A percentile compares a stretch with the other conserved stretches of the same genome.
Evolutionary conservation across 1,140 invertebrate species (phyloP).

Genomic region (Caenorhabditis remanei): DNA sequence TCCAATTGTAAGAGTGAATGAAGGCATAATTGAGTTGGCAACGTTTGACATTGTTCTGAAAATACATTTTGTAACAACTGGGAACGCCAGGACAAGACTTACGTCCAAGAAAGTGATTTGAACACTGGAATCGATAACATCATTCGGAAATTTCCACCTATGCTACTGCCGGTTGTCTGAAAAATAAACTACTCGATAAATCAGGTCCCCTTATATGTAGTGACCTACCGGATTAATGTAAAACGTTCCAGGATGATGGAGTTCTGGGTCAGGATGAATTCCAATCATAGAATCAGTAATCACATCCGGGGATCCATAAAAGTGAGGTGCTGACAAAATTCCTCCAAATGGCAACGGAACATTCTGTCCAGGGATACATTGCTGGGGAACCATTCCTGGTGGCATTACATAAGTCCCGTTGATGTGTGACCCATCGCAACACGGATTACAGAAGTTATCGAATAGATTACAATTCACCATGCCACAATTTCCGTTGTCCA

Average conservation of each 20-base stretch:
- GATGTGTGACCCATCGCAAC: conserved; percentile 57
- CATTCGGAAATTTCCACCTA: conserved; percentile 60
- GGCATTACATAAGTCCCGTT: conserved; percentile 57
- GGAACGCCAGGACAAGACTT: background rate
- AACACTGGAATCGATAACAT: conserved; percentile 59
- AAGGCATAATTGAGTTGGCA: conserved; percentile 43
- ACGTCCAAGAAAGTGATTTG: conserved; percentile 28
- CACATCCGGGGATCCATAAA: conserved; percentile 54
- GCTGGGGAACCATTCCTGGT: conserved; percentile 45
- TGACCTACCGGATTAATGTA: conserved; percentile 52
- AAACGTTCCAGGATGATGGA: conserved; percentile 47
- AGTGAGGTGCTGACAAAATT: conserved; percentile 57
- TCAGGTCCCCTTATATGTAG: background rate
- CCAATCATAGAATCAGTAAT: conserved; percentile 45
- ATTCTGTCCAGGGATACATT: conserved; percentile 56
- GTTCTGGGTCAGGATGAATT: conserved; percentile 36
- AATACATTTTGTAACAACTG: background rate
- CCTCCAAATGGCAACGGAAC: conserved; percentile 20
- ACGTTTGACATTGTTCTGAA: conserved; percentile 49
- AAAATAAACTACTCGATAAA: background rate
- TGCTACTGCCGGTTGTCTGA: conserved; percentile 58
- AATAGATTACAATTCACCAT: background rate
- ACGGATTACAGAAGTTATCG: conserved; percentile 39
- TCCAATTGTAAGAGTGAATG: conserved; percentile 51
- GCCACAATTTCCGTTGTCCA: conserved; percentile 4